Percentiles rank a stretch among this genome's conserved stretches.
These are phyloP conservation scores for Microtus richardsoni DNA, from an alignment of 2,113 vertebrate genomes.

Conservation along the genomic window DNA sequence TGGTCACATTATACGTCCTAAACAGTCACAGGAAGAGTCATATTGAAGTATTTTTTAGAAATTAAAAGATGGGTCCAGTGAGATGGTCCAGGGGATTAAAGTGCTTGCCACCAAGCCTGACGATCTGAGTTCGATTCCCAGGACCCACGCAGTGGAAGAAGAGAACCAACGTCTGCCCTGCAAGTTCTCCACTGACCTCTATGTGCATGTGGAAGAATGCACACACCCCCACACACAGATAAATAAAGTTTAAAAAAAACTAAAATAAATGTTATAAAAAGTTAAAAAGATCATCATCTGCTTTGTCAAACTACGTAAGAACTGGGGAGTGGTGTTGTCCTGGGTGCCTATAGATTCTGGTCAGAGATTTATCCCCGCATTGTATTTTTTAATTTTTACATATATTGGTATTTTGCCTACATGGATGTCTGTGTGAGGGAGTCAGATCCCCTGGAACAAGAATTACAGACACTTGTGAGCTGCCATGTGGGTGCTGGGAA, in stretches of 20 bases:
- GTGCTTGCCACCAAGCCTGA: not conserved
- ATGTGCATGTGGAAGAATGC: not conserved
- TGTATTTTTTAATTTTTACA: not conserved
- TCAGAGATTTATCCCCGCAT: not conserved
- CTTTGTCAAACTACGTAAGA: not conserved
- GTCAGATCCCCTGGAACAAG: not conserved
- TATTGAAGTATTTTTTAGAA: not conserved
- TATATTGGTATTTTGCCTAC: not conserved
- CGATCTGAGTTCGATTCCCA: not conserved
- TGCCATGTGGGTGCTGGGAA: not conserved
- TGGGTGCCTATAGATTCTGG: not conserved
- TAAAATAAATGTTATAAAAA: not conserved
- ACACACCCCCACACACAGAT: not conserved
- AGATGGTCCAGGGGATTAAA: not conserved
- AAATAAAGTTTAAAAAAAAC: not conserved
- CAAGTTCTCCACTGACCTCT: too few relatives aligned
- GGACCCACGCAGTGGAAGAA: too few relatives aligned
- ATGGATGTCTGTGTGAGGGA: not conserved
- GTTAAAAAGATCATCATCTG: not conserved
- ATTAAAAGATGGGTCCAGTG: too few relatives aligned
- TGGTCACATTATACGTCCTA: not conserved
- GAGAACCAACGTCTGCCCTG: not conserved
- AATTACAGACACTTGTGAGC: not conserved
- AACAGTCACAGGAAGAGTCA: not conserved
- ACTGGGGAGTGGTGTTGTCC: not conserved